A percentile compares a stretch with the other conserved stretches of the same genome.
These are phyloP conservation scores for Myotis daubentonii DNA, from an alignment of 2,797 vertebrate species.

Conservation along the genomic window DNA sequence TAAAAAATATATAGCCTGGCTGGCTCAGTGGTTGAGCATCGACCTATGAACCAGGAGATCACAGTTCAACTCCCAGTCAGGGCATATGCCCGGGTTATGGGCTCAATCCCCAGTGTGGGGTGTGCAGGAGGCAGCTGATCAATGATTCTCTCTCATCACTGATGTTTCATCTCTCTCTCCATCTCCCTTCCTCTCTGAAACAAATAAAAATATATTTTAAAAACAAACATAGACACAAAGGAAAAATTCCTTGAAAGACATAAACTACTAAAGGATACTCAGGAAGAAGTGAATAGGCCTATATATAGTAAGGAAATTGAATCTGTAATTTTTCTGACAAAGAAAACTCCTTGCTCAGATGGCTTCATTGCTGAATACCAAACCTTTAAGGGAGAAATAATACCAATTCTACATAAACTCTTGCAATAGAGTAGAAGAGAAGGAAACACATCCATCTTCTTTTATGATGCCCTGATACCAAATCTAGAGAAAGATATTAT, in stretches of 20 bases:
- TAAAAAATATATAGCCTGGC: neutral
- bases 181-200: too few relatives aligned
- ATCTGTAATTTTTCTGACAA: neutral
- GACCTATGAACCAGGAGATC: too few relatives aligned
- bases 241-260: neutral
- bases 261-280: neutral
- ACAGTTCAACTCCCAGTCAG: too few relatives aligned
- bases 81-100: too few relatives aligned
- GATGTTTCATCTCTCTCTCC: too few relatives aligned
- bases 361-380: neutral
- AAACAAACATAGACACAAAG: neutral
- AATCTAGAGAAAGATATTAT: neutral
- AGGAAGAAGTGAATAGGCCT: neutral
- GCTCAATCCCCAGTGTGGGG: too few relatives aligned
- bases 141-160: too few relatives aligned
- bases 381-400: neutral
- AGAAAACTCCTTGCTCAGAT: neutral
- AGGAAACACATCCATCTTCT: neutral
- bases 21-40: too few relatives aligned
- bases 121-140: too few relatives aligned
- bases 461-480: neutral
- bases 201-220: neutral
- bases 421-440: neutral
- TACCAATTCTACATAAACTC: neutral
- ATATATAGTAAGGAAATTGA: neutral